Percentiles rank a stretch among this genome's conserved stretches.
phyloP scores from a whole-genome alignment of 1,140 invertebrate species.

The Wiebesia pumilae region DNA sequence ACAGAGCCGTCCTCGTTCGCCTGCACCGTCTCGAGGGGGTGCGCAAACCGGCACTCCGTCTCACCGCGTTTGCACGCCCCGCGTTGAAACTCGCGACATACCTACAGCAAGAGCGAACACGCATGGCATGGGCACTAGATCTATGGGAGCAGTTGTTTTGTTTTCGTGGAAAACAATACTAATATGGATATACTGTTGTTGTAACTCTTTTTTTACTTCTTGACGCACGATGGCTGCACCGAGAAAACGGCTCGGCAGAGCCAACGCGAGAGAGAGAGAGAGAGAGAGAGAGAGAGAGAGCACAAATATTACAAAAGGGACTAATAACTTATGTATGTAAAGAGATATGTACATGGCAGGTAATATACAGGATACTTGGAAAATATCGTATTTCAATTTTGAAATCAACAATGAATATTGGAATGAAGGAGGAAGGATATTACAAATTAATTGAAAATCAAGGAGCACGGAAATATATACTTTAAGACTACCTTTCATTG shows the following conservation, averaged over 20 bases:
- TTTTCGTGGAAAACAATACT: conserved; percentile 40
- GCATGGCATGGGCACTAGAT: conserved; percentile 75
- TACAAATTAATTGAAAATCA: not conserved
- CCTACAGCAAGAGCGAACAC: conserved; percentile 83
- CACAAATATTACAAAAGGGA: not conserved
- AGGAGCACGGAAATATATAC: too few relatives aligned
- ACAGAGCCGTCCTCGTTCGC: conserved; percentile 96
- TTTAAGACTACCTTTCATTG: too few relatives aligned
- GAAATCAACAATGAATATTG: conserved; percentile 5
- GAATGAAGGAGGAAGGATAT: too few relatives aligned
- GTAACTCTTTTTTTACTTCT: not conserved
- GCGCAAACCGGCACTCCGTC: conserved; percentile 97
- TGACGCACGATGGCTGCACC: conserved; percentile 15
- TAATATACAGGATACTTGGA: not conserved
- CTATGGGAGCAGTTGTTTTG: conserved; percentile 64
- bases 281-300: too few relatives aligned
- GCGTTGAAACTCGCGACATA: conserved; percentile 98
- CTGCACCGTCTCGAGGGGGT: conserved; percentile 94
- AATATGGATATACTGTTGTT: conserved; percentile 40
- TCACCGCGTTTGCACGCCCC: conserved; percentile 97
- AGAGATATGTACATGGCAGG: not conserved
- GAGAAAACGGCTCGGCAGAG: conserved; percentile 19
- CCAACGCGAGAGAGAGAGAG: not conserved
- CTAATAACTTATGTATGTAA: conserved; percentile 8
- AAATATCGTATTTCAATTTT: not conserved